Evolutionary conservation across 2,797 vertebrate species (phyloP).

Genomic region (Octomys mimax): DNA sequence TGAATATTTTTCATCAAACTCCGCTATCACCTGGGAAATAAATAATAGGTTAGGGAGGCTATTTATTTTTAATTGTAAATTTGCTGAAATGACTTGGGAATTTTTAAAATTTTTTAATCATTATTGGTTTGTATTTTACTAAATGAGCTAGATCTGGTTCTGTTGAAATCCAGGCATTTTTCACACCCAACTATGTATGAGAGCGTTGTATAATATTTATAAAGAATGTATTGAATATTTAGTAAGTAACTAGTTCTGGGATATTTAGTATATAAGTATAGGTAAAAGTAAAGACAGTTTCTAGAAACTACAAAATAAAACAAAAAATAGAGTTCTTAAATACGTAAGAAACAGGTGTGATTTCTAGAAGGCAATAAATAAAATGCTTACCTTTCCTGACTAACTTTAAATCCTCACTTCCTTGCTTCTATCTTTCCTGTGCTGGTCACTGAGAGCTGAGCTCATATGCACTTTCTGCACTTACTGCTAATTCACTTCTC

Average conservation of each 20-base stretch:
- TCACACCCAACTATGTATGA: not conserved
- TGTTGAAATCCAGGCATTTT: not conserved
- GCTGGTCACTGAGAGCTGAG: not conserved
- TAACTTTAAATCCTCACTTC: not conserved
- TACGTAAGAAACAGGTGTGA: not conserved
- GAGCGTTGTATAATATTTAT: not conserved
- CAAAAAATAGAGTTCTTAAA: not conserved
- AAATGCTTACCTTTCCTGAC: not conserved
- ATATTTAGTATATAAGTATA: not conserved
- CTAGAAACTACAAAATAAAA: not conserved
- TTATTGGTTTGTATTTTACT: constrained; percentile 51
- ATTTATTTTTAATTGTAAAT: constrained; percentile 64
- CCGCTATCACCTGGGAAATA: not conserved
- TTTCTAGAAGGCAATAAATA: not conserved
- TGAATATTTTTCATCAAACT: constrained; percentile 66
- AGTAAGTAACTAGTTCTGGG: not conserved
- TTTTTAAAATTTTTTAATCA: not conserved
- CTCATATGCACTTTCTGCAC: not conserved
- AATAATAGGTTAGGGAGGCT: not conserved
- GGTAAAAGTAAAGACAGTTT: not conserved
- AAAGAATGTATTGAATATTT: constrained; percentile 35
- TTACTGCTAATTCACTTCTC: not conserved
- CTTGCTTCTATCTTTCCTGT: not conserved
- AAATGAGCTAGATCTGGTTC: constrained; percentile 22
- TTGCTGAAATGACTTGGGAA: not conserved